Evolutionary conservation across 2,113 vertebrate genomes (phyloP), one percentile per base, ranked within the genome.

Genomic region (Cardinalis cardinalis): DNA sequence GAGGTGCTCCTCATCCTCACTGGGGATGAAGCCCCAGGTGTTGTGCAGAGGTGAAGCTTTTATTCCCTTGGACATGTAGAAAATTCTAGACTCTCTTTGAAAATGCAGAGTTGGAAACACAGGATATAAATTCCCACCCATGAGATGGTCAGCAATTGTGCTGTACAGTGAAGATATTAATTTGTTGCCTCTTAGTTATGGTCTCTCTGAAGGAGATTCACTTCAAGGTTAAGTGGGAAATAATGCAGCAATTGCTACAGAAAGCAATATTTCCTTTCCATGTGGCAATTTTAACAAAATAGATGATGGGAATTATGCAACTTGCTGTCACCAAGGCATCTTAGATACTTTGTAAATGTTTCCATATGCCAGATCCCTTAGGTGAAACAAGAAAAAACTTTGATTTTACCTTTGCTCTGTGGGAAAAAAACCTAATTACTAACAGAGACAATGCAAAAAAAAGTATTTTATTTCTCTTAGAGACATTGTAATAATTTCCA

Each of bases 271-370:
- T 91, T 66, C 26, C 51, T 55, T 65, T 94, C 64, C 36, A 51
- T 38, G 14, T 48, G 65, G 58, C 65, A 87, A 49, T 13, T 73
- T 48, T 88, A 95, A 96, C 80, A 94, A 95, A 92, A 71, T 14
- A 52, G 20, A 52, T 88, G 9, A 78, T 1, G 49, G 84, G 76
- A 91, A 29, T 68, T 51, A 89, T 36, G 69, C 6, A 7, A 40
- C 87, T 96, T 88, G 76, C 36, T 93, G 93, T 94, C 68, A 91
- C 71, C 74, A 58, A 63, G 68, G 75, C 72, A 53, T 69, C 58
- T 91, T 36, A 76, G 76, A 16, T 65, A 69, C 43, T 86, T 79
- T 41, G 48, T 92, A 94, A 95, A 95, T 96, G 71, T 92, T 96
- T 88, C 87, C 88, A 53, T 84, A 79, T 75, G 52, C 53, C 34